phyloP scores from a whole-genome alignment of 2,113 vertebrate genomes.

The Pelecanus crispus region DNA sequence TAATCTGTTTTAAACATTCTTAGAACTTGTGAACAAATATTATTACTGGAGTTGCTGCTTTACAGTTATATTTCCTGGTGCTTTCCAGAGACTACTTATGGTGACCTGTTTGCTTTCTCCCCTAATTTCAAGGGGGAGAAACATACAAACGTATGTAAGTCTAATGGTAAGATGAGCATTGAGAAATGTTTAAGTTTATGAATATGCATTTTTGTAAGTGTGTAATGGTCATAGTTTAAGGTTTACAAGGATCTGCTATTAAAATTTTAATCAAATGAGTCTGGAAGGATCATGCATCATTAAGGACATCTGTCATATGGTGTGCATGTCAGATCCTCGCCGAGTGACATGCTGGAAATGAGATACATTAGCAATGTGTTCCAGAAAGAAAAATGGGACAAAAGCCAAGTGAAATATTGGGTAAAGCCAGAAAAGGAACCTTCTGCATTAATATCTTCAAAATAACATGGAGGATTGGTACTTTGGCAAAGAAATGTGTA shows the following conservation, averaged over 20 bases:
- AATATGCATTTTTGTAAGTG: not conserved
- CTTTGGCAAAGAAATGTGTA: not conserved
- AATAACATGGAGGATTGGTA: not conserved
- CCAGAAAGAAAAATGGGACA: not conserved
- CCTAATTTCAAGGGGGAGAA: not conserved
- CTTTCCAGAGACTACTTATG: not conserved
- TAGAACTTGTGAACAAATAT: not conserved
- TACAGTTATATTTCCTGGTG: not conserved
- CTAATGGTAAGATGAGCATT: not conserved
- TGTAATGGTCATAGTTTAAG: not conserved
- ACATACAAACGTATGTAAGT: not conserved
- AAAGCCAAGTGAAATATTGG: not conserved
- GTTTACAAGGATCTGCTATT: not conserved
- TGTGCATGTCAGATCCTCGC: not conserved
- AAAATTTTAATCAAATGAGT: constrained; percentile 32
- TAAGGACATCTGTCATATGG: constrained; percentile 14
- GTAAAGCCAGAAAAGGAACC: not conserved
- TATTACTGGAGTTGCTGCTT: not conserved
- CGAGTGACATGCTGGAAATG: not conserved
- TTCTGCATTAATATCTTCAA: not conserved
- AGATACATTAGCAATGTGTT: not conserved
- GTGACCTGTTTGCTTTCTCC: not conserved
- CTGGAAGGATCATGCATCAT: constrained; percentile 23
- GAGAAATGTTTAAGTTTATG: not conserved
- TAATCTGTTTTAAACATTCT: not conserved